A percentile compares a stretch with the other conserved stretches of the same genome.
phyloP scores from a whole-genome alignment of 37 sponge, comb jelly and placozoan species.

The Theonella swinhoei region DNA sequence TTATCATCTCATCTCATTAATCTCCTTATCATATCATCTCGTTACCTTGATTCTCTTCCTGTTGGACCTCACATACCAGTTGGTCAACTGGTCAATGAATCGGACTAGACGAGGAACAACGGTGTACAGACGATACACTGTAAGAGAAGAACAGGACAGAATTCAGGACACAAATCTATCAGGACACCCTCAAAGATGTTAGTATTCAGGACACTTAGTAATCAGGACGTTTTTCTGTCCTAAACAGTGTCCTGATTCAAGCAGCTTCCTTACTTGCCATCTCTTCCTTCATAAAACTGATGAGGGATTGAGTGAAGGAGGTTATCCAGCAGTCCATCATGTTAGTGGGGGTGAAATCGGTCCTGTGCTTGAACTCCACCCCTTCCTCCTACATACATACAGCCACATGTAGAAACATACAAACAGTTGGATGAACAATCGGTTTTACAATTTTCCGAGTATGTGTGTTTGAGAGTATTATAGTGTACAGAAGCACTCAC shows the following conservation, averaged over 20 bases:
- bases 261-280: conserved; percentile 90
- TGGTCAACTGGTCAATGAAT: conserved; percentile 95
- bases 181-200: background rate
- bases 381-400: conserved; percentile 57
- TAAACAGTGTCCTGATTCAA: no score
- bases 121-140: conserved; percentile 94
- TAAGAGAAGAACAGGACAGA: background rate
- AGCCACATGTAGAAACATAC: background rate
- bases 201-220: no score
- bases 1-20: no score
- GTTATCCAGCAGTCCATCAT: conserved; percentile 96
- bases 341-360: conserved; percentile 66
- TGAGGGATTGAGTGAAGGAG: conserved; percentile 85
- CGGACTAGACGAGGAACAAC: conserved; percentile 90
- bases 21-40: background rate
- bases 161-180: background rate
- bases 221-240: no score
- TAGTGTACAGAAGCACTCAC: no score
- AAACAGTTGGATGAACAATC: background rate
- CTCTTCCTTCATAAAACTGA: conserved; percentile 88
- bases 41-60: conserved; percentile 87
- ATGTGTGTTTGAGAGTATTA: no score
- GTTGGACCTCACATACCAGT: conserved; percentile 98
- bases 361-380: conserved; percentile 62
- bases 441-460: background rate